phyloP scores from a whole-genome alignment of 2,888 invertebrate genomes.

The Kuschelorhynchus macadamiae region DNA sequence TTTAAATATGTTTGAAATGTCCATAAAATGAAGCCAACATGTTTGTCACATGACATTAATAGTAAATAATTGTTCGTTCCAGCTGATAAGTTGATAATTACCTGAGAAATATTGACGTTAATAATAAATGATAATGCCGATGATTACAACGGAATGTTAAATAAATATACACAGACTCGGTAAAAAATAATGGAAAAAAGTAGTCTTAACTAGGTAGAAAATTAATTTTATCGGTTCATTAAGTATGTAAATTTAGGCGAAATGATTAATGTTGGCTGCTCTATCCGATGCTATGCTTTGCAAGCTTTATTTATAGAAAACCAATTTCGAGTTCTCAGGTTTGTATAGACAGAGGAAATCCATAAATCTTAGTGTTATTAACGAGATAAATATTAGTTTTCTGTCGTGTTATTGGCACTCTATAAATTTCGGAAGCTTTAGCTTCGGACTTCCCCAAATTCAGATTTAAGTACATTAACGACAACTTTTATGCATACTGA shows the following conservation, averaged over 20 bases:
- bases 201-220: slow-evolving; percentile 41
- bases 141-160: slow-evolving; percentile 12
- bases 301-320: slow-evolving; percentile 35
- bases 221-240: slow-evolving; percentile 48
- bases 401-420: slow-evolving; percentile 11
- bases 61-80: slow-evolving; percentile 1
- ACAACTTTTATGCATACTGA: no score
- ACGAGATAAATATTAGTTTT: slow-evolving; percentile 18
- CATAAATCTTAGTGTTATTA: slow-evolving; percentile 18
- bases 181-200: slow-evolving; percentile 24
- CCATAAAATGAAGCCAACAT: no score
- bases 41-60: no score
- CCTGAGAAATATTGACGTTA: background rate
- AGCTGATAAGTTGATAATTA: slow-evolving; percentile 5
- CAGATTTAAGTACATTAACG: no score
- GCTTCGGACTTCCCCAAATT: background rate
- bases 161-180: slow-evolving; percentile 13
- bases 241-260: slow-evolving; percentile 43
- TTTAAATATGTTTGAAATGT: no score
- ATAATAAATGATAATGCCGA: slow-evolving; percentile 22
- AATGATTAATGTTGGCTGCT: slow-evolving; percentile 38
- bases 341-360: slow-evolving; percentile 11
- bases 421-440: background rate
- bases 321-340: slow-evolving; percentile 29
- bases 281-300: slow-evolving; percentile 15